Conservation (phyloP, 1,140 invertebrate species). For the Zaprionus inermis region DNA sequence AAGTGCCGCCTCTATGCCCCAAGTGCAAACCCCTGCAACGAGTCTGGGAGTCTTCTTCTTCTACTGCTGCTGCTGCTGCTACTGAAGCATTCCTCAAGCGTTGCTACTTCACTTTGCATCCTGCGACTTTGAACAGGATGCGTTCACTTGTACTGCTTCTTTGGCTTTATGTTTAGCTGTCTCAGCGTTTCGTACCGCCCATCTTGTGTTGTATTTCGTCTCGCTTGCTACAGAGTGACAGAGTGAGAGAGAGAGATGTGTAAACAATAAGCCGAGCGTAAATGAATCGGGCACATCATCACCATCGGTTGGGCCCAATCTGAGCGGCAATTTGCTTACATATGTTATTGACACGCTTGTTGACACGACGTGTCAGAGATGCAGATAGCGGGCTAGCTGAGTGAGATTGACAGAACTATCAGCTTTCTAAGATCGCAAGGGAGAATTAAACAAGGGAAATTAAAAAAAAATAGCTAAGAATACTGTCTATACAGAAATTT, state of each 20-base stretch:
- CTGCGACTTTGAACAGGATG: constrained; percentile 56
- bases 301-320: constrained; percentile 10
- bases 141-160: constrained; percentile 35
- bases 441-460: background rate
- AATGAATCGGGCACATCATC: constrained; percentile 32
- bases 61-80: constrained; percentile 32
- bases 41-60: constrained; percentile 14
- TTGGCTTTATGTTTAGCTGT: constrained; percentile 31
- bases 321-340: constrained; percentile 19
- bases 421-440: background rate
- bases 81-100: constrained; percentile 54
- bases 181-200: constrained; percentile 25
- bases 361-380: background rate
- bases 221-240: background rate
- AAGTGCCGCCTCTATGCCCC: constrained; percentile 44
- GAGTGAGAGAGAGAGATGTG: background rate
- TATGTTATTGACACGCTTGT: constrained; percentile 12
- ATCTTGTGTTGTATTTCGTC: constrained; percentile 11
- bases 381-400: background rate
- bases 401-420: background rate
- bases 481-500: too few species aligned
- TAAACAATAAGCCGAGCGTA: constrained; percentile 35
- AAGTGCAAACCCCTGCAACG: constrained; percentile 23
- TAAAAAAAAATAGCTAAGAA: too few species aligned
- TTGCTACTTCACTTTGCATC: constrained; percentile 56